Base-by-base conservation (phyloP, 2,797 vertebrate genomes). In the Rhinogobio ventralis region DNA sequence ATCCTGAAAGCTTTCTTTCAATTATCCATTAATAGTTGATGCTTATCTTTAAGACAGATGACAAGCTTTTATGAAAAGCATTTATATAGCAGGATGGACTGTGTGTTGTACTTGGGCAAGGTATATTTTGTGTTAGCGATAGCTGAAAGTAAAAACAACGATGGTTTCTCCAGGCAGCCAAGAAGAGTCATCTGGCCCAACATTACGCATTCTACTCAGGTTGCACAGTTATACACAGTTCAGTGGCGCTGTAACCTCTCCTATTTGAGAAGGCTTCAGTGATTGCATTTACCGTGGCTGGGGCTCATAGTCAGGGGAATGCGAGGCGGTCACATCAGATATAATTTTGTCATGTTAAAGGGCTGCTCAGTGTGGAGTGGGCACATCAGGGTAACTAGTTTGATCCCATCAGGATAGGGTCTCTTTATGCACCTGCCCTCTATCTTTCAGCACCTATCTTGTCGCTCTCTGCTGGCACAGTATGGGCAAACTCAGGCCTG, bases 331-430 rank as follows among this genome's bases (percentile, higher is more conserved):
- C 66, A 88, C 78, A 86, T 88, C 89, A 88, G 74, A 90, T 88
- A 90, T 88, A 81, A 86, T 88, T 89, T 89, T 85, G 87, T 86
- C 87, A 89, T 88, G 86, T 88, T 87, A 87, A 86, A 71, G 81
- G 86, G 78, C 23, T 9, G 15, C 79, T 86, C 60, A 57, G 71
- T 79, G 79, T 79, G 76, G 73, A 87, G 80, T 68, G 75, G 80
- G 78, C 85, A 74, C 83, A 84, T 75, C 25, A 81, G 88, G 86
- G 87, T 89, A 90, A 90, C 82, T 79, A 84, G 81, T 87, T 82
- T 89, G 86, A 88, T 88, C 90, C 85, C 82, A 76, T 77, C 74
- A 85, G 82, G 79, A 90, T 82, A 75, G 83, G 46, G 79, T 85
- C 81, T 87, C 66, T 71, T 76, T n/a, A 64, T 46, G 14, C 77